phyloP scores from a whole-genome alignment of 2,888 invertebrate genomes.

The Nemurella pictetii region DNA sequence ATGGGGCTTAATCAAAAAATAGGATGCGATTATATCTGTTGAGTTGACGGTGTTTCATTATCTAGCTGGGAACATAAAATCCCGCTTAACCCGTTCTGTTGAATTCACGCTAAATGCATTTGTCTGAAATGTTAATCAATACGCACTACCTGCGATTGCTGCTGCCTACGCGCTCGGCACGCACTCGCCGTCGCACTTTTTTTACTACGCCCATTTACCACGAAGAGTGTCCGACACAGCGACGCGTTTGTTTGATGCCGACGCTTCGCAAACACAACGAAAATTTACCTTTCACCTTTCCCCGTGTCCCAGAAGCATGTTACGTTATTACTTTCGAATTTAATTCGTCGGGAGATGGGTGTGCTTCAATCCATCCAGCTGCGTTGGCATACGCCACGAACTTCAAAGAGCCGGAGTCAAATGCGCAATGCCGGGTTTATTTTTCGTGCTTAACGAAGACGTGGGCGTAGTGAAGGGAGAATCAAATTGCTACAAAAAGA shows the following conservation, averaged over 20 bases:
- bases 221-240: neutral
- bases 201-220: neutral
- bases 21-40: neutral
- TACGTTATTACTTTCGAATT: neutral
- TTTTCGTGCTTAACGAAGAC: neutral
- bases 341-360: neutral
- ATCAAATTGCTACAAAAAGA: neutral
- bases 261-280: neutral
- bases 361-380: neutral
- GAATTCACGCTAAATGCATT: neutral
- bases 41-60: neutral
- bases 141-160: too few species aligned
- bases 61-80: neutral
- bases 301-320: neutral
- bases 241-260: neutral
- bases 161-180: too few species aligned
- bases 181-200: neutral
- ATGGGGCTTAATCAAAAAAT: neutral
- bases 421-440: neutral
- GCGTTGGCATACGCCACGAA: neutral
- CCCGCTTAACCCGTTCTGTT: neutral
- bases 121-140: neutral
- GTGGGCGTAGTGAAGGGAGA: neutral
- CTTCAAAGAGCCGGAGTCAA: neutral
- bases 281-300: neutral